phyloP scores from a whole-genome alignment of 1,140 invertebrate species.

The Papilio helenus region DNA sequence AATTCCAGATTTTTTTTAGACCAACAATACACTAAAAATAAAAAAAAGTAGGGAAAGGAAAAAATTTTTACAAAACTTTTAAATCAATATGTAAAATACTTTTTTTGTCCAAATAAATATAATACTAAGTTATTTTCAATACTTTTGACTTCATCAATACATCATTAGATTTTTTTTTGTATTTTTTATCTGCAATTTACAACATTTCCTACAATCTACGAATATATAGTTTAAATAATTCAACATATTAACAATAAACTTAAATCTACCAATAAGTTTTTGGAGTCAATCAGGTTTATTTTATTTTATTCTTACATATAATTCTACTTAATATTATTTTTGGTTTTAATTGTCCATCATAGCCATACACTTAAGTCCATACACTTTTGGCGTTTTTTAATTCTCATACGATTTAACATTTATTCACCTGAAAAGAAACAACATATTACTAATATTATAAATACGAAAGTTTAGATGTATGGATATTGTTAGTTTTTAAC shows the following conservation, averaged over 20 bases:
- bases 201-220: background rate
- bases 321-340: slow-evolving; percentile 4
- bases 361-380: slow-evolving; percentile 11
- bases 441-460: background rate
- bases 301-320: background rate
- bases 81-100: too few relatives aligned
- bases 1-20: too few relatives aligned
- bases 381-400: background rate
- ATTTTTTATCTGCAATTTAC: background rate
- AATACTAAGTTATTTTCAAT: too few relatives aligned
- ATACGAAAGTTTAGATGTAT: too few relatives aligned
- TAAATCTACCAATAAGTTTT: background rate
- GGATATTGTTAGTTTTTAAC: too few relatives aligned
- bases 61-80: too few relatives aligned
- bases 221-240: background rate
- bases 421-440: background rate
- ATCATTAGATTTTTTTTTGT: too few relatives aligned
- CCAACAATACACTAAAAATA: too few relatives aligned
- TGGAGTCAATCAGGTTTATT: background rate
- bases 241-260: background rate
- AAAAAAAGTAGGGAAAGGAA: too few relatives aligned
- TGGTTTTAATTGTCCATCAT: slow-evolving; percentile 3
- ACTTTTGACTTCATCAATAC: too few relatives aligned
- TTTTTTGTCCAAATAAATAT: too few relatives aligned
- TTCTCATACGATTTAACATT: background rate